Base-by-base conservation (phyloP, 1,140 invertebrate species). In the Zophobas morio region DNA sequence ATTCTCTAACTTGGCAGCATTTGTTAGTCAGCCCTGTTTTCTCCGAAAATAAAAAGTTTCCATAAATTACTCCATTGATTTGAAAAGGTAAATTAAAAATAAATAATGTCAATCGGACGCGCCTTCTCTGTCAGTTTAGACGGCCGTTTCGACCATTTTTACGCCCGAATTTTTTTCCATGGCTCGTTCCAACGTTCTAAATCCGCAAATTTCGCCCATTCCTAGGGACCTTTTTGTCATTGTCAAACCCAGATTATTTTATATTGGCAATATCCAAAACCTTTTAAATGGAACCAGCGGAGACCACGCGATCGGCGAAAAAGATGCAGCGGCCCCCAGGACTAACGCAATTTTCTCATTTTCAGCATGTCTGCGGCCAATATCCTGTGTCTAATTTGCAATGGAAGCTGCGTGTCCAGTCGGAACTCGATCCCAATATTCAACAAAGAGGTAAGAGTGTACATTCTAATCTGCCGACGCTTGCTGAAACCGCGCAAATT, bases 401-500 rank as follows among this genome's bases (percentile, higher is more conserved):
- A 88, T 81, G 87, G 84, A 56, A 89, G 89, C 82, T 88, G 88
- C 20, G 86, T 88, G 2, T 89, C 88, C 0, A 86, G 86, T 33
- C 86, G 89, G 80, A 90, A 90, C 81, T 87, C 86, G 76, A 84
- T 89, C 66, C 86, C 81, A 82, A 90, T 89, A 81, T 91, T 90
- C 82, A 85, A 74, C 79, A 84, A 83, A 77, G 82, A 86, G 80
- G 85, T 86, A 80, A 40, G 34, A 57, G 32, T n/a, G 6, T 20
- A 40, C 37, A 1, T 36, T 42, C 37, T 47, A 6, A 72, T 37
- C 5, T 46, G 42, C 49, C 35, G 70, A 32, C 33, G 4, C 32
- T 63, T 20, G 2, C 51, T 6, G n/a, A 51, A 32, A 34, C 39
- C n/a, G 42, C 34, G 33, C 63, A 8, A 73, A 1, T 33, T 72